Evolutionary conservation across 2,113 vertebrate species (phyloP).

Genomic region (Stictonetta naevosa): DNA sequence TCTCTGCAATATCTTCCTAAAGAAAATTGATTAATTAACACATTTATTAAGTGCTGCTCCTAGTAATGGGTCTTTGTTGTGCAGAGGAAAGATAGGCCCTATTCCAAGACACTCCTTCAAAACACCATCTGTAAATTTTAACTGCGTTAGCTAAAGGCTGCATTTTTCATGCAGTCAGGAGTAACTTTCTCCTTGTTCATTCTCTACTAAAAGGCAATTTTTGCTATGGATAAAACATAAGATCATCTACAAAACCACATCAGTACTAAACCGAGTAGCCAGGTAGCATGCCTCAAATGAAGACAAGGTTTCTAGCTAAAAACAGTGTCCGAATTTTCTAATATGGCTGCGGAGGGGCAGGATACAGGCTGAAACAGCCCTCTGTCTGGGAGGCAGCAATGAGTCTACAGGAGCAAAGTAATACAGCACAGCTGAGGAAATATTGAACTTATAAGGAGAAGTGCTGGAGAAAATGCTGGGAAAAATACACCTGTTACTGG

Average conservation of each 20-base stretch:
- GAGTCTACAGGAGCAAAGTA: not conserved
- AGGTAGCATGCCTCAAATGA: not conserved
- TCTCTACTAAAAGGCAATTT: not conserved
- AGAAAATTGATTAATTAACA: constrained; percentile 45
- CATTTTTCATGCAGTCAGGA: not conserved
- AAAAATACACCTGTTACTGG: not conserved
- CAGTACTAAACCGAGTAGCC: not conserved
- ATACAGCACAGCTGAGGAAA: not conserved
- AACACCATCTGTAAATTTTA: constrained; percentile 16
- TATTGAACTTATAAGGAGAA: not conserved
- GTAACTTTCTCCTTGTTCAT: not conserved
- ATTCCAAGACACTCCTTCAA: constrained; percentile 16
- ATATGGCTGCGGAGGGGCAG: not conserved
- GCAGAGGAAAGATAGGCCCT: constrained; percentile 31
- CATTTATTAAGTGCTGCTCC: constrained; percentile 14
- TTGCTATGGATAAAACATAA: not conserved
- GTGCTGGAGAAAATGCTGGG: not conserved
- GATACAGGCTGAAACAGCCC: not conserved
- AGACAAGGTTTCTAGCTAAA: not conserved
- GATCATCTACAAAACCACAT: not conserved
- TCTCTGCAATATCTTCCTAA: not conserved
- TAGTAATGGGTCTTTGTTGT: not conserved
- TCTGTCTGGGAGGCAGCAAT: not conserved
- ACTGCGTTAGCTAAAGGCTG: not conserved
- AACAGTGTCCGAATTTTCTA: not conserved